phyloP scores from a whole-genome alignment of 1,140 invertebrate genomes.

The Pseudomyrmex flavicornis region DNA sequence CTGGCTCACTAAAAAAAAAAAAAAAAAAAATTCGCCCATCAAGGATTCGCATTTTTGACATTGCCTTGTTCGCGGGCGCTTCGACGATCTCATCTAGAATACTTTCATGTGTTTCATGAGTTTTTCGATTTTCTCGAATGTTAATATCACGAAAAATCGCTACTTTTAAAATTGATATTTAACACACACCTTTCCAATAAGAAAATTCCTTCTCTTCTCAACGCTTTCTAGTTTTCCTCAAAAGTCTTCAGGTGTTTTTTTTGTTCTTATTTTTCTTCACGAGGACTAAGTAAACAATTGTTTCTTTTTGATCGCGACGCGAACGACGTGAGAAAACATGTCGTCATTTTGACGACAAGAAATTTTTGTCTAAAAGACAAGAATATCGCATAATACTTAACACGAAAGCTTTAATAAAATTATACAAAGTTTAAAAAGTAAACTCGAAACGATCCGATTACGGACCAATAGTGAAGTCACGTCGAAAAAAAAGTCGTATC shows the following conservation, averaged over 20 bases:
- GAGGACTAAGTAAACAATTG: too few relatives aligned
- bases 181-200: neutral
- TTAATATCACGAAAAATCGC: slow-evolving; percentile 21
- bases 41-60: slow-evolving; percentile 16
- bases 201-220: neutral
- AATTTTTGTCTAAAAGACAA: neutral
- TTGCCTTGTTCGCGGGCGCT: slow-evolving; percentile 30
- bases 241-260: too few relatives aligned
- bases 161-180: slow-evolving; percentile 24
- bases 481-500: neutral
- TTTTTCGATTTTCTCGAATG: slow-evolving; percentile 39
- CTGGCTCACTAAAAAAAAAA: neutral
- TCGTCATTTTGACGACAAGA: neutral
- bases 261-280: too few relatives aligned
- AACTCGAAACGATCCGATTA: neutral
- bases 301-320: neutral
- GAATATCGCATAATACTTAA: neutral
- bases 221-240: neutral
- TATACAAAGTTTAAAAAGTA: slow-evolving; percentile 20
- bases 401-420: slow-evolving; percentile 21
- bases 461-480: neutral
- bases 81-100: slow-evolving; percentile 69
- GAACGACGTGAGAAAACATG: neutral
- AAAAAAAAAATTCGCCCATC: neutral
- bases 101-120: slow-evolving; percentile 75